A percentile compares a stretch with the other conserved stretches of the same genome.
These are phyloP conservation scores for Sylvicola cinctus DNA, from an alignment of 2,888 invertebrate species.

Conservation along the genomic window DNA sequence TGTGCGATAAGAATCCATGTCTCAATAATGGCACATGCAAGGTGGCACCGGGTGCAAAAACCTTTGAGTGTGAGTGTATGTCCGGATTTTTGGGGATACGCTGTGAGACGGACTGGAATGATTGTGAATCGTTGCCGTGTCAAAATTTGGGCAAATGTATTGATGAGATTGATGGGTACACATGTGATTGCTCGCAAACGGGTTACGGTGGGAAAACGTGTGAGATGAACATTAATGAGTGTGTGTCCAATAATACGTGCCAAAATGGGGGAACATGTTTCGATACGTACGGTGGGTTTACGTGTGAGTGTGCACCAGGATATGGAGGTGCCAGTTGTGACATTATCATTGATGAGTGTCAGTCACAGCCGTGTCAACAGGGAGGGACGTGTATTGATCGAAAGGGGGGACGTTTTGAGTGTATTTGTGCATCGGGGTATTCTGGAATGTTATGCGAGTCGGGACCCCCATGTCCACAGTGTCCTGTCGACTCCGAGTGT, in stretches of 20 bases:
- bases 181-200: conserved; percentile 56
- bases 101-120: conserved; percentile 40
- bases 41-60: conserved; percentile 33
- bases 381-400: conserved; percentile 46
- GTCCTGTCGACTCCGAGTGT: conserved; percentile 48
- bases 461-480: conserved; percentile 25
- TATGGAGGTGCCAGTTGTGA: conserved; percentile 65
- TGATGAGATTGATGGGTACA: conserved; percentile 52
- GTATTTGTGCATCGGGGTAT: conserved; percentile 45
- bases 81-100: conserved; percentile 20
- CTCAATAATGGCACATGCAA: conserved; percentile 57
- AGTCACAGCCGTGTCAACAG: conserved; percentile 49
- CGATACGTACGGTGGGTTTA: conserved; percentile 61
- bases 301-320: conserved; percentile 56
- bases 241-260: conserved; percentile 42
- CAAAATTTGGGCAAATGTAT: conserved; percentile 50
- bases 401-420: conserved; percentile 37
- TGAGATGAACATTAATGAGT: conserved; percentile 64
- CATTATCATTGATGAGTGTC: conserved; percentile 34
- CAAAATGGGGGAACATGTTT: conserved; percentile 56
- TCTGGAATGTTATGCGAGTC: conserved; percentile 22
- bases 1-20: conserved; percentile 59
- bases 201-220: conserved; percentile 56
- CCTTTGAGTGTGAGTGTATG: conserved; percentile 35
- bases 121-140: conserved; percentile 49